phyloP scores from a whole-genome alignment of 2,888 invertebrate genomes.

The Mesochorus sp. region DNA sequence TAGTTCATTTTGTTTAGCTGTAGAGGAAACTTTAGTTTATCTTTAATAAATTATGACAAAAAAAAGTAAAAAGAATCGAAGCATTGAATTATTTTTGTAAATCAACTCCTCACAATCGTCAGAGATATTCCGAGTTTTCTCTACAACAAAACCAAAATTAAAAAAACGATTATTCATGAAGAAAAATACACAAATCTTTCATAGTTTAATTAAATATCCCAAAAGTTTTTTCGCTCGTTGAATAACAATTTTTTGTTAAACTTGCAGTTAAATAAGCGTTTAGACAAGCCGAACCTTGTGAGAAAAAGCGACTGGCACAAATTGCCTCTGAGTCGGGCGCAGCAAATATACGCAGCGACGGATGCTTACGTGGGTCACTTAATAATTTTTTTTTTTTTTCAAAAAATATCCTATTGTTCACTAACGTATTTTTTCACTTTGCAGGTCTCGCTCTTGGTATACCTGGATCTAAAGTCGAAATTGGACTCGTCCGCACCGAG shows the following conservation, averaged over 20 bases:
- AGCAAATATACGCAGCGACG: constrained; percentile 85
- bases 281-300: constrained; percentile 84
- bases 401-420: neutral
- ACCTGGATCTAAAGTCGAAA: constrained; percentile 61
- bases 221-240: neutral
- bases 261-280: constrained; percentile 82
- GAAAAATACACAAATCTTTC: too few relatives aligned
- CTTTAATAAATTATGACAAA: too few relatives aligned
- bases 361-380: constrained; percentile 85
- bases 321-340: constrained; percentile 83
- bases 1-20: too few relatives aligned
- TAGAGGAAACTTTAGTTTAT: too few relatives aligned
- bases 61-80: too few relatives aligned
- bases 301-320: constrained; percentile 86
- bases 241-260: neutral
- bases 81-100: too few relatives aligned
- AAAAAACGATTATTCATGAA: too few relatives aligned
- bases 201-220: too few relatives aligned
- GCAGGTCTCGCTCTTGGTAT: constrained; percentile 74
- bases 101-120: too few relatives aligned
- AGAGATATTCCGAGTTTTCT: too few relatives aligned
- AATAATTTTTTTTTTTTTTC: neutral
- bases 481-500: neutral
- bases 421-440: constrained; percentile 36
- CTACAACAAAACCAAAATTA: too few relatives aligned